These are phyloP conservation scores for Sepioteuthis lessoniana DNA, from an alignment of 2,888 invertebrate genomes.

Conservation along the genomic window DNA sequence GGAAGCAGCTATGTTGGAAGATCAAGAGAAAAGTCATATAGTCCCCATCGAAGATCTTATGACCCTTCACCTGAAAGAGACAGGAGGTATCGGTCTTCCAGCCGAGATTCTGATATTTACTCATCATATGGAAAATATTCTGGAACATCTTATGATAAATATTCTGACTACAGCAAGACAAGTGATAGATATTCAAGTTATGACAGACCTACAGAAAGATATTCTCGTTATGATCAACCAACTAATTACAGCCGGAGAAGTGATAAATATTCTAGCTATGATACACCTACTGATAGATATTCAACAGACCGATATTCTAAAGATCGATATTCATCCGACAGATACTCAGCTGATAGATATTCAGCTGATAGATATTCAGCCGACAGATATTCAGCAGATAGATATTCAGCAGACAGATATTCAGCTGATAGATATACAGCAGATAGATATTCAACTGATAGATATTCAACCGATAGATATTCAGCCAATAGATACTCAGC, in stretches of 20 bases:
- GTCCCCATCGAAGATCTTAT: constrained; percentile 34
- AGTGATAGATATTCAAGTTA: neutral
- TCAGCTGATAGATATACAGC: too few species aligned
- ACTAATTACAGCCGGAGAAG: neutral
- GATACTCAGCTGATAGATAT: too few species aligned
- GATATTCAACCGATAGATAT: too few species aligned
- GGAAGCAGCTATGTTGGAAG: neutral
- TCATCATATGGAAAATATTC: constrained; percentile 24
- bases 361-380: too few species aligned
- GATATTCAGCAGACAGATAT: too few species aligned
- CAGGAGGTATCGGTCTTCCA: constrained; percentile 34
- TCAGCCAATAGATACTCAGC: too few species aligned
- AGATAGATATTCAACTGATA: too few species aligned
- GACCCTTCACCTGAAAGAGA: constrained; percentile 38
- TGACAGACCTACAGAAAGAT: neutral
- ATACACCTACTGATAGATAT: neutral
- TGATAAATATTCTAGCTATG: constrained; percentile 10
- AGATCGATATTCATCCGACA: too few species aligned
- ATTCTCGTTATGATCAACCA: neutral
- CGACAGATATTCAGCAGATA: too few species aligned
- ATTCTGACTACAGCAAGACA: constrained; percentile 25
- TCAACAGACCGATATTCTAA: too few species aligned
- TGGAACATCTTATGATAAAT: neutral
- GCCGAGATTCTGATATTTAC: constrained; percentile 33
- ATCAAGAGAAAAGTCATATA: neutral